These are phyloP conservation scores for Trachurus trachurus DNA, from an alignment of 2,797 vertebrate genomes.

Conservation along the genomic window DNA sequence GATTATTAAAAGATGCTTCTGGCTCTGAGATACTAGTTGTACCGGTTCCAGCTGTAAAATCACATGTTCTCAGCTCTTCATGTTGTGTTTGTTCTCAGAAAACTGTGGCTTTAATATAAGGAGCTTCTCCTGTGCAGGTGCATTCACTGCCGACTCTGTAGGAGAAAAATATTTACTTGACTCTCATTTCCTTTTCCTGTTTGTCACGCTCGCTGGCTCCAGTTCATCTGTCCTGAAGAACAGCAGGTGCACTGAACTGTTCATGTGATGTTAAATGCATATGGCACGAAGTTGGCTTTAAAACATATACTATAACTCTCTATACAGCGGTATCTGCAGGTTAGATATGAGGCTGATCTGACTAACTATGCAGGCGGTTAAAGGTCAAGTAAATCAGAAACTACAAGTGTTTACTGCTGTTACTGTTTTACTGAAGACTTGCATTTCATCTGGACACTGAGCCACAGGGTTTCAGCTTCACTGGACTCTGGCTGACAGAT, in stretches of 20 bases:
- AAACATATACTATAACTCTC: not conserved
- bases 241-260: constrained; percentile 19
- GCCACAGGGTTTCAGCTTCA: constrained; percentile 19
- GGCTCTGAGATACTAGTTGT: constrained; percentile 33
- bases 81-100: not conserved
- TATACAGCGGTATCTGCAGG: not conserved
- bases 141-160: not conserved
- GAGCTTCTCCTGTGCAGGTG: constrained; percentile 15
- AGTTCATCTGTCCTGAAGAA: constrained; percentile 8
- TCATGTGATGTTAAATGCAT: not conserved
- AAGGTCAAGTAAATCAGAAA: constrained; percentile 3
- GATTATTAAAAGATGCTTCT: constrained; percentile 28
- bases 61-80: not conserved
- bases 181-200: constrained; percentile 61
- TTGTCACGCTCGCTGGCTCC: constrained; percentile 22
- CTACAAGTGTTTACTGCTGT: not conserved
- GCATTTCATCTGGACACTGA: constrained; percentile 18
- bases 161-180: constrained; percentile 20
- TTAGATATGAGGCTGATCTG: not conserved
- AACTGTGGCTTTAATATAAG: not conserved
- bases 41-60: constrained; percentile 42
- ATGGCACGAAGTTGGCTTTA: not conserved
- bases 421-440: constrained; percentile 3
- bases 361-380: not conserved
- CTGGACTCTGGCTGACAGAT: constrained; percentile 58